Conservation (phyloP, 2,888 invertebrate species). For the Apoda limacodes region DNA sequence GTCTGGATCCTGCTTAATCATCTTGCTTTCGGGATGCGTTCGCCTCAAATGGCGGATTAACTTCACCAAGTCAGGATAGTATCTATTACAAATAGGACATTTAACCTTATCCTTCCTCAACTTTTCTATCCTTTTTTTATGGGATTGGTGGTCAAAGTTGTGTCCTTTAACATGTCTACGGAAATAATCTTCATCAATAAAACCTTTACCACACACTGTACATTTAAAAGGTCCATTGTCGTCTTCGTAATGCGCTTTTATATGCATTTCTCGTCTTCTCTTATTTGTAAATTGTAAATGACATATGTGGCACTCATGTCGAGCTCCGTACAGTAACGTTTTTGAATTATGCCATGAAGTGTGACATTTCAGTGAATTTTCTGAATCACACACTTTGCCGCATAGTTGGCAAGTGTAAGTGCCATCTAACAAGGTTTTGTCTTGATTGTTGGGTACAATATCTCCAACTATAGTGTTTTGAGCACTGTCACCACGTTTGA, state of each 20-base stretch:
- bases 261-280: slow-evolving; percentile 52
- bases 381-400: slow-evolving; percentile 54
- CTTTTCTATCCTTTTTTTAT: slow-evolving; percentile 49
- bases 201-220: slow-evolving; percentile 61
- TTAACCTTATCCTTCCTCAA: slow-evolving; percentile 53
- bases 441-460: slow-evolving; percentile 25
- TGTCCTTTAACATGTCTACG: slow-evolving; percentile 64
- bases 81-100: slow-evolving; percentile 55
- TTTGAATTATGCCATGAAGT: slow-evolving; percentile 56
- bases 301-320: slow-evolving; percentile 60
- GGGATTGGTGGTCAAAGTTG: slow-evolving; percentile 54
- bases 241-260: slow-evolving; percentile 59
- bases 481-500: slow-evolving; percentile 52
- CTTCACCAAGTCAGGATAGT: slow-evolving; percentile 49
- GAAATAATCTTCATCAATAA: slow-evolving; percentile 60
- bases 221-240: slow-evolving; percentile 64
- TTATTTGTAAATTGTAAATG: slow-evolving; percentile 58
- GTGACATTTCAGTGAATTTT: slow-evolving; percentile 53
- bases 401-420: slow-evolving; percentile 53
- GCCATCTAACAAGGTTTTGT: slow-evolving; percentile 33
- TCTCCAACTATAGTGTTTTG: slow-evolving; percentile 46
- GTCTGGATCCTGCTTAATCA: slow-evolving; percentile 63
- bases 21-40: slow-evolving; percentile 61
- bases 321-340: slow-evolving; percentile 45
- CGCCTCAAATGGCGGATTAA: slow-evolving; percentile 55